These are phyloP conservation scores for Corythornis vintsioides DNA, from an alignment of 2,113 vertebrate genomes.

Conservation along the genomic window DNA sequence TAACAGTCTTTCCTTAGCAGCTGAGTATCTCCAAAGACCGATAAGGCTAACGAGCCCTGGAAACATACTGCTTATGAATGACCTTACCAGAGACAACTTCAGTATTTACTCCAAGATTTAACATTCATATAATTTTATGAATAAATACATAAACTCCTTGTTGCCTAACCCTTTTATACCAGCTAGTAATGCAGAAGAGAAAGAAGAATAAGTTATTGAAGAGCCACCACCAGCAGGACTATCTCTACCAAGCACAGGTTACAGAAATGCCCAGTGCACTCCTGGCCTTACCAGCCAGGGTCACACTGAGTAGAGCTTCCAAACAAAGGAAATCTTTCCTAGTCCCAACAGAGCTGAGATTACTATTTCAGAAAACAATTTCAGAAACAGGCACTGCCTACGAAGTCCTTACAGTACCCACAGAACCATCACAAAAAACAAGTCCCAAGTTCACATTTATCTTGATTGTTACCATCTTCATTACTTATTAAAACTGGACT, in stretches of 20 bases:
- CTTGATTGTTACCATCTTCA: conserved; percentile 49
- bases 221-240: background rate
- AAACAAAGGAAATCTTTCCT: background rate
- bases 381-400: conserved; percentile 35
- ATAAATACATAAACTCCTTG: background rate
- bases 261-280: background rate
- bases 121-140: background rate
- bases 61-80: background rate
- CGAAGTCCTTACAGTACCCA: background rate
- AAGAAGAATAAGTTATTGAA: background rate
- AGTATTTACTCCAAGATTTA: background rate
- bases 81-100: background rate
- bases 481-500: conserved; percentile 67
- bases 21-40: background rate
- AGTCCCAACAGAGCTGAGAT: background rate
- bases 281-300: background rate
- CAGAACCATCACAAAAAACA: background rate
- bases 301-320: background rate
- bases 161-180: background rate
- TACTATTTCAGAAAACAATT: background rate
- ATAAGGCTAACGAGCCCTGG: background rate
- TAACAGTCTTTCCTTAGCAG: background rate
- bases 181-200: background rate
- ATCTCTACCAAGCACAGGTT: background rate
- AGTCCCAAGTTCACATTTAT: conserved; percentile 47